Percentiles rank a stretch among this genome's conserved stretches.
phyloP scores from a whole-genome alignment of 2,797 vertebrate species.

The Gorsachius magnificus region DNA sequence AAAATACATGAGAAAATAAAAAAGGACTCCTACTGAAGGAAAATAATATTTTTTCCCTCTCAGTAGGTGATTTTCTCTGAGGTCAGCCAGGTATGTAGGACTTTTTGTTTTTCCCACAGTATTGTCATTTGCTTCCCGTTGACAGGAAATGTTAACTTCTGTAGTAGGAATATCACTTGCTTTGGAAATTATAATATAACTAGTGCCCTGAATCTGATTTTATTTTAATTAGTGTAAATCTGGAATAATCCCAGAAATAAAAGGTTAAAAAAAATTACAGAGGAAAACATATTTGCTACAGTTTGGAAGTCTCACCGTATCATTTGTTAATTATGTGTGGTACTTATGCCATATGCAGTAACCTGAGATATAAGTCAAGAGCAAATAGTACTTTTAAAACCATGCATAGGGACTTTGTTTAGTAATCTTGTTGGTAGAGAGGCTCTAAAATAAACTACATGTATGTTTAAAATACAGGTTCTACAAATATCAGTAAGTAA shows the following conservation, averaged over 20 bases:
- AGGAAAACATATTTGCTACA: not conserved
- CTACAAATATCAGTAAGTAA: not conserved
- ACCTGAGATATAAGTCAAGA: not conserved
- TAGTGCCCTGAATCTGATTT: not conserved
- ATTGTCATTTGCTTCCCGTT: not conserved
- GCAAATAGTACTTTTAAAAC: not conserved
- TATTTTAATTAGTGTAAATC: not conserved
- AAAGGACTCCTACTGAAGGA: not conserved
- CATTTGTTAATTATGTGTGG: not conserved
- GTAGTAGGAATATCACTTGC: not conserved
- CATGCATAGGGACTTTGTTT: not conserved
- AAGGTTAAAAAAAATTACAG: not conserved
- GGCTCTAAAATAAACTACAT: not conserved
- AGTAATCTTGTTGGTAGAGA: not conserved
- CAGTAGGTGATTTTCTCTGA: conserved; percentile 12
- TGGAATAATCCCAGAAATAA: not conserved
- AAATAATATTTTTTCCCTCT: not conserved
- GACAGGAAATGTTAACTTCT: conserved; percentile 7
- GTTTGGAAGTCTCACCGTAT: not conserved
- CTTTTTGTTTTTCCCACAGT: conserved; percentile 9
- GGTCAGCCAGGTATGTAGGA: conserved; percentile 21
- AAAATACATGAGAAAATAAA: not conserved
- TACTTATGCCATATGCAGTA: not conserved
- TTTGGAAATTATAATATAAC: not conserved
- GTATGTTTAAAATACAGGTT: not conserved